A percentile compares a stretch with the other conserved stretches of the same genome.
Evolutionary conservation across 2,797 vertebrate genomes (phyloP).

Genomic region (Atherinosoma microstoma): DNA sequence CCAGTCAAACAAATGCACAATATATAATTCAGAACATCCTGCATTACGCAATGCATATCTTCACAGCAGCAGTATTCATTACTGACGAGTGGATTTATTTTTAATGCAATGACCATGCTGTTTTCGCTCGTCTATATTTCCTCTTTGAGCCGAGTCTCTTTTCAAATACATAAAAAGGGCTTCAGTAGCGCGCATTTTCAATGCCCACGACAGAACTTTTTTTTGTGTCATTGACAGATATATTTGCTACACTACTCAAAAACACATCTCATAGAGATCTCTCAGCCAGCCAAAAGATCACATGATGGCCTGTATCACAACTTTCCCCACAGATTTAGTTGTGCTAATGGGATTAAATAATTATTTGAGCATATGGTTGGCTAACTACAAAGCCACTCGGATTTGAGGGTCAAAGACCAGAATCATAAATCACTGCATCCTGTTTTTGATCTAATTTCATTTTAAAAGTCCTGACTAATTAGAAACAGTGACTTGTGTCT

Average conservation of each 20-base stretch:
- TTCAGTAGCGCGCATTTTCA: neutral
- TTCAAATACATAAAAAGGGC: neutral
- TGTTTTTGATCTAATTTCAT: neutral
- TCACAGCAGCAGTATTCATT: constrained; percentile 49
- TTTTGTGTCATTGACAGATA: neutral
- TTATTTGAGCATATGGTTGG: neutral
- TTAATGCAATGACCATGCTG: constrained; percentile 34
- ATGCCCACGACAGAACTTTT: neutral
- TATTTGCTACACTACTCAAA: neutral
- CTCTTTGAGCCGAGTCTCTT: neutral
- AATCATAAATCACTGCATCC: neutral
- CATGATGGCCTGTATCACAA: neutral
- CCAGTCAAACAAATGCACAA: constrained; percentile 57
- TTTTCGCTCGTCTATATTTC: constrained; percentile 5
- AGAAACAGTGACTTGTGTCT: neutral
- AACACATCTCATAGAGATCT: neutral
- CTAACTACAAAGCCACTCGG: neutral
- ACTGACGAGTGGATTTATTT: constrained; percentile 41
- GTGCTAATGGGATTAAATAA: neutral
- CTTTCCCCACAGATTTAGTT: neutral
- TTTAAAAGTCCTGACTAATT: neutral
- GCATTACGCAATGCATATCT: constrained; percentile 30
- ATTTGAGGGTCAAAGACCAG: neutral
- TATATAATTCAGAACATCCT: constrained; percentile 68
- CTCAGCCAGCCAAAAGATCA: neutral